Evolutionary conservation across 2,797 vertebrate genomes (phyloP).

Genomic region (Cossypha polioptera): DNA sequence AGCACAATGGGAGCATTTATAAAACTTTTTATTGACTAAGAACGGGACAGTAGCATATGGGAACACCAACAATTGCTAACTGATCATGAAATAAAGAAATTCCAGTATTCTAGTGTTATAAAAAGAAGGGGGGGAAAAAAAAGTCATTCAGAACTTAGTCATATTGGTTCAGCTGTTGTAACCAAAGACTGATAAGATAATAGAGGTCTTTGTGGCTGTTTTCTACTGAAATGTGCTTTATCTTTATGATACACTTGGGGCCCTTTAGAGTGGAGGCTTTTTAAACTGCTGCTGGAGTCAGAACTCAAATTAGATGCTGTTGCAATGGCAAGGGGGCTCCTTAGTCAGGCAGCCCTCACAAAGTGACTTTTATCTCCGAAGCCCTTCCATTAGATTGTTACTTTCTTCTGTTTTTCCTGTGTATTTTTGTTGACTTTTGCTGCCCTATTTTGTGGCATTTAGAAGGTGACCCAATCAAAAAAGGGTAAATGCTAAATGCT

Average conservation of each 20-base stretch:
- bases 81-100: slow-evolving; percentile 92
- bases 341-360: slow-evolving; percentile 88
- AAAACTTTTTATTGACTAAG: slow-evolving; percentile 88
- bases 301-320: slow-evolving; percentile 92
- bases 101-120: slow-evolving; percentile 86
- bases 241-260: slow-evolving; percentile 94
- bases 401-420: slow-evolving; percentile 81
- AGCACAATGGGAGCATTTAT: slow-evolving; percentile 88
- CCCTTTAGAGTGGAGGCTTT: slow-evolving; percentile 96
- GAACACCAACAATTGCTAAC: slow-evolving; percentile 86
- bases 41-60: slow-evolving; percentile 85
- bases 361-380: slow-evolving; percentile 93
- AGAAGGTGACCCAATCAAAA: slow-evolving; percentile 83
- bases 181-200: slow-evolving; percentile 94
- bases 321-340: slow-evolving; percentile 73
- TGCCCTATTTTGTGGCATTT: slow-evolving; percentile 90
- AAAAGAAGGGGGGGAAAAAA: slow-evolving; percentile 72
- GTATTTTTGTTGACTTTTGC: slow-evolving; percentile 89
- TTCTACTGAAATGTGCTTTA: slow-evolving; percentile 95
- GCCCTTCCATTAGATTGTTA: slow-evolving; percentile 80
- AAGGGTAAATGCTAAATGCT: slow-evolving; percentile 81
- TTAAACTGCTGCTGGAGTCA: slow-evolving; percentile 90
- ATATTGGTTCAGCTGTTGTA: slow-evolving; percentile 98
- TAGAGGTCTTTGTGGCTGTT: slow-evolving; percentile 94
- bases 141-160: slow-evolving; percentile 91